phyloP scores from a whole-genome alignment of 1,140 invertebrate species.

The Drosophila virilis region DNA sequence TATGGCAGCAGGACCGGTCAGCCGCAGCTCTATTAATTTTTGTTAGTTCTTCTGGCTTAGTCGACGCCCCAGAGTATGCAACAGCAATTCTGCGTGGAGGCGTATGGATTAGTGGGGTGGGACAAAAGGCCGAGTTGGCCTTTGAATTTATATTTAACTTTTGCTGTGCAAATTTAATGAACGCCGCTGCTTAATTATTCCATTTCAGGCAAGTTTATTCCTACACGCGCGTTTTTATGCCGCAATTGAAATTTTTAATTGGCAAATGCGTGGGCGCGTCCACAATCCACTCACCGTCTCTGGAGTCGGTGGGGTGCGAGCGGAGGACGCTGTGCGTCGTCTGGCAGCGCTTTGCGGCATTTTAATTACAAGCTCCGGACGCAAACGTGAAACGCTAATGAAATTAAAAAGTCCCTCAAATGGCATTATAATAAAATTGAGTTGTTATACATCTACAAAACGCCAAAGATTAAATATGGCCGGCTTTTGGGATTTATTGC shows the following conservation, averaged over 20 bases:
- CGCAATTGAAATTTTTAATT: conserved; percentile 82
- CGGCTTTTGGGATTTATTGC: background rate
- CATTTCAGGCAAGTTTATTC: conserved; percentile 77
- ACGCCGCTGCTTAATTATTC: conserved; percentile 78
- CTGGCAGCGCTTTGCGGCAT: conserved; percentile 70
- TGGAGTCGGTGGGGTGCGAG: background rate
- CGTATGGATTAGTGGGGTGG: conserved; percentile 8
- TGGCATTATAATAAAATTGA: conserved; percentile 79
- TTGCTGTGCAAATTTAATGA: conserved; percentile 68
- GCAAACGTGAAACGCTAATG: conserved; percentile 51
- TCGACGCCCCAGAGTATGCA: conserved; percentile 27
- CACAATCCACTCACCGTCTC: conserved; percentile 65
- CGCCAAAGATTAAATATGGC: conserved; percentile 44
- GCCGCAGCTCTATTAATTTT: conserved; percentile 56
- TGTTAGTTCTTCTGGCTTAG: conserved; percentile 21
- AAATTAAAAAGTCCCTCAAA: conserved; percentile 78
- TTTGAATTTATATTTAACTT: conserved; percentile 70
- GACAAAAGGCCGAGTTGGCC: conserved; percentile 8
- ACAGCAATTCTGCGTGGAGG: background rate
- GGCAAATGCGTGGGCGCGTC: conserved; percentile 80
- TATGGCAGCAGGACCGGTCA: conserved; percentile 11
- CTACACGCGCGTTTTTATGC: conserved; percentile 79
- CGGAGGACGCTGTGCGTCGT: conserved; percentile 23
- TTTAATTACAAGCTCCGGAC: conserved; percentile 71
- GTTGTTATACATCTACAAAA: conserved; percentile 47